Conservation (phyloP, 2,797 vertebrate species). For the Sibirionetta formosa region DNA sequence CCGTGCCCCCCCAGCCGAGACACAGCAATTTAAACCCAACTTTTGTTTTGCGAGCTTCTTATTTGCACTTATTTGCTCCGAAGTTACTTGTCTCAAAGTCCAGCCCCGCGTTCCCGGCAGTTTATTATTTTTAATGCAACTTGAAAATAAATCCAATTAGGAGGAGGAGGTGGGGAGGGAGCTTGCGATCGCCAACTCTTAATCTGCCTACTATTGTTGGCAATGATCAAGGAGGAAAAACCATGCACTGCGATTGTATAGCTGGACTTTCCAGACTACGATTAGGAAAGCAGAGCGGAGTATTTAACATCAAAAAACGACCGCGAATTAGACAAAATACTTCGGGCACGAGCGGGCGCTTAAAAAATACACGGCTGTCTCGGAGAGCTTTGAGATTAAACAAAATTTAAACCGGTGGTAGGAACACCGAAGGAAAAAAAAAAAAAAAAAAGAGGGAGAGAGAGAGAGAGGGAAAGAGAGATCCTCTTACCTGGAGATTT, state of each 20-base stretch:
- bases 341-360: constrained; percentile 57
- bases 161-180: constrained; percentile 61
- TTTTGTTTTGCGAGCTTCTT: constrained; percentile 84
- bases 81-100: constrained; percentile 88
- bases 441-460: neutral
- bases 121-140: constrained; percentile 77
- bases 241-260: constrained; percentile 76
- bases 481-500: constrained; percentile 92
- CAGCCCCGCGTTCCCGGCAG: constrained; percentile 79
- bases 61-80: constrained; percentile 88
- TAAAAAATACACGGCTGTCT: constrained; percentile 44
- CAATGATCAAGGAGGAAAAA: constrained; percentile 80
- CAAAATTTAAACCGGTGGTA: constrained; percentile 75
- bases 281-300: constrained; percentile 76
- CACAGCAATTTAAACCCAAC: constrained; percentile 83
- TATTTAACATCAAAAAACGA: constrained; percentile 46
- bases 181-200: constrained; percentile 82
- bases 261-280: constrained; percentile 80
- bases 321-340: constrained; percentile 64
- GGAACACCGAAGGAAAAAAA: neutral
- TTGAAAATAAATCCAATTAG: constrained; percentile 78
- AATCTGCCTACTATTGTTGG: constrained; percentile 84
- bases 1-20: constrained; percentile 60
- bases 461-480: constrained; percentile 27
- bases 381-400: constrained; percentile 69